Evolutionary conservation across 1,140 invertebrate species (phyloP), one percentile per base, ranked within the genome.

Genomic region (Drosophila funebris): DNA sequence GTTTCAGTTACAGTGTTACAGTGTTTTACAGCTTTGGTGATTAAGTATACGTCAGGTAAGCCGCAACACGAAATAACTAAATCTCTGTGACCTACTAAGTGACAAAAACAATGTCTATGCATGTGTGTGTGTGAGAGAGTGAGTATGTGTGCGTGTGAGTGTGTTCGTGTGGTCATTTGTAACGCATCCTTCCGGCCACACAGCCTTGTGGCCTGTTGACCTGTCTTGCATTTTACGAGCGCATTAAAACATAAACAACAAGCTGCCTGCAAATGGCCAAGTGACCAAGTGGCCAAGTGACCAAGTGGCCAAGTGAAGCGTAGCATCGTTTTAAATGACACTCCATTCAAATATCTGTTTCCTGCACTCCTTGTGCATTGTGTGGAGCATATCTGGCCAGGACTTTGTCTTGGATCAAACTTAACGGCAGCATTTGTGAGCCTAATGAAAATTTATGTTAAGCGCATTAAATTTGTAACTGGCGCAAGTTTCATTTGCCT

Each of bases 381-480:
- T n/a, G n/a, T n/a, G n/a, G n/a, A n/a, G 4, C 6, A 24, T 24
- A 24, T 4, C 2, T 24, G 22, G 22, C 22, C 22, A 4, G 22
- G 4, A 24, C 11, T 13, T 4, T 5, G 4, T n/a, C 24, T 48
- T 13, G 22, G 71, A 81, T 87, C 70, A 62, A 60, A 74, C 72
- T 82, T 82, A 77, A 82, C 54, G 78, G 39, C 78, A 73, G 37
- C 77, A 80, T 85, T 69, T 56, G 73, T 72, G 48, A 64, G 71
- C 41, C 73, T 85, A 87, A 85, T 85, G 85, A 82, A 85, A 85
- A 87, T 85, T 82, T 85, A 85, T 85, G 63, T 78, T 68, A 69
- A 69, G 74, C 82, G 82, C 78, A 78, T 85, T 85, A 85, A 87
- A 82, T 82, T 87, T 81, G 76, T 72, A 63, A 75, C 79, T 52